Evolutionary conservation across 1,140 invertebrate species (phyloP).

Genomic region (Nymphalis io): DNA sequence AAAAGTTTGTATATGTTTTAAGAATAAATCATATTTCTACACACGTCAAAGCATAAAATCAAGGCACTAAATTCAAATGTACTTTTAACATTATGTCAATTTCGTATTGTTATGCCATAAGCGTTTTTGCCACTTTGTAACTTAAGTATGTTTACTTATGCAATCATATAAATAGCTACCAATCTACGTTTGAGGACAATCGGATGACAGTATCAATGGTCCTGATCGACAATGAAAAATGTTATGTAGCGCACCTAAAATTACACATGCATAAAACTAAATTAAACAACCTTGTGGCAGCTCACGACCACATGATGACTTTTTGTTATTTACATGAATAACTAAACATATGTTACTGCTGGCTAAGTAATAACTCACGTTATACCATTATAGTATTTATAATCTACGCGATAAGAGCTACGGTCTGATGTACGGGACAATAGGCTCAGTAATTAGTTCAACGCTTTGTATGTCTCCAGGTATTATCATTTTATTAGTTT

Average conservation of each 20-base stretch:
- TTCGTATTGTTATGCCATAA: constrained; percentile 22
- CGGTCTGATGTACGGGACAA: constrained; percentile 17
- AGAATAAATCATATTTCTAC: no score
- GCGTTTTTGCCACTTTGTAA: constrained; percentile 14
- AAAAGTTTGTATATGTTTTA: no score
- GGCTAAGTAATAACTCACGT: constrained; percentile 1
- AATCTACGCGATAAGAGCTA: constrained; percentile 9
- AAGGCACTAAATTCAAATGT: background rate
- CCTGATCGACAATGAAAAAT: constrained; percentile 27
- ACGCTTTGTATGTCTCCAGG: constrained; percentile 62
- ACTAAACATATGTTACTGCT: constrained; percentile 27
- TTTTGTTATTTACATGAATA: constrained; percentile 40
- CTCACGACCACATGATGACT: constrained; percentile 41
- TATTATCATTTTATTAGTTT: constrained; percentile 75
- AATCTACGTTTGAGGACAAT: constrained; percentile 16
- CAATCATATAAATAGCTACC: constrained; percentile 20
- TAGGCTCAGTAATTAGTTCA: constrained; percentile 51
- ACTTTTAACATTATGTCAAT: constrained; percentile 14
- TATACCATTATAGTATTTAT: constrained; percentile 12
- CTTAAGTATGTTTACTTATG: constrained; percentile 25
- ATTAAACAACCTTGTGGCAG: constrained; percentile 47
- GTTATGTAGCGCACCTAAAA: constrained; percentile 34
- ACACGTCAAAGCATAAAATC: no score
- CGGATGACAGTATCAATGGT: constrained; percentile 16
- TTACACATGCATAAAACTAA: constrained; percentile 46